phyloP scores from a whole-genome alignment of 2,888 invertebrate species.

The Apodemia zela region DNA sequence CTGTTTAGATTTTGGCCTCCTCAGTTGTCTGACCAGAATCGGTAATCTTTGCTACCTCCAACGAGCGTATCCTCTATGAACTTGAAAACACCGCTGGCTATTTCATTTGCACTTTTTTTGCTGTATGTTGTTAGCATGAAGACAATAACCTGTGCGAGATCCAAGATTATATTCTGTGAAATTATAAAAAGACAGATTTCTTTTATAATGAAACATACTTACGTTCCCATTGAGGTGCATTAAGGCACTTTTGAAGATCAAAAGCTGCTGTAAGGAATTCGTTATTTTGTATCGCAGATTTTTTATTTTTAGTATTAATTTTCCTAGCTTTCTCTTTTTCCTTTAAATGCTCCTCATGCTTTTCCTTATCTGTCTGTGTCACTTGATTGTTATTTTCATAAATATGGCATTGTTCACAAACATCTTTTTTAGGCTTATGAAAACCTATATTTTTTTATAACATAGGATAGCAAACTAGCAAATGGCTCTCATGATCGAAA shows the following conservation, averaged over 20 bases:
- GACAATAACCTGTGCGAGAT: constrained; percentile 28
- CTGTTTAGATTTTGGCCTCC: constrained; percentile 38
- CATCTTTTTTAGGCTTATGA: too few species aligned
- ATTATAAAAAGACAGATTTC: constrained; percentile 29
- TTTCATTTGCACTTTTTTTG: constrained; percentile 1
- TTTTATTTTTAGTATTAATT: not conserved
- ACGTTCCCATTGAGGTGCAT: constrained; percentile 29
- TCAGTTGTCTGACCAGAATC: constrained; percentile 39
- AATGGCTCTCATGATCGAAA: too few species aligned
- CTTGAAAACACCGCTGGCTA: not conserved
- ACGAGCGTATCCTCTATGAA: not conserved
- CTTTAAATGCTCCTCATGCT: constrained; percentile 4
- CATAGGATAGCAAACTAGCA: too few species aligned
- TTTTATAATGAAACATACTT: constrained; percentile 31
- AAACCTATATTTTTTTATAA: too few species aligned
- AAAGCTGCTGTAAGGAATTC: not conserved
- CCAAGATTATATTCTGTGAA: constrained; percentile 30
- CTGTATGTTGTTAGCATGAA: constrained; percentile 32
- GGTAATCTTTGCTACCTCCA: constrained; percentile 26
- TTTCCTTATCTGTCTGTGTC: too few species aligned
- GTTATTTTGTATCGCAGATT: constrained; percentile 8
- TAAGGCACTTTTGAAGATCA: constrained; percentile 28
- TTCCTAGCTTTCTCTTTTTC: not conserved
- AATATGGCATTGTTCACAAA: too few species aligned
- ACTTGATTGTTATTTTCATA: too few species aligned